Percentiles rank a stretch among this genome's conserved stretches.
Conservation (phyloP, 2,113 vertebrate genomes). For the Atlantisia rogersi region DNA sequence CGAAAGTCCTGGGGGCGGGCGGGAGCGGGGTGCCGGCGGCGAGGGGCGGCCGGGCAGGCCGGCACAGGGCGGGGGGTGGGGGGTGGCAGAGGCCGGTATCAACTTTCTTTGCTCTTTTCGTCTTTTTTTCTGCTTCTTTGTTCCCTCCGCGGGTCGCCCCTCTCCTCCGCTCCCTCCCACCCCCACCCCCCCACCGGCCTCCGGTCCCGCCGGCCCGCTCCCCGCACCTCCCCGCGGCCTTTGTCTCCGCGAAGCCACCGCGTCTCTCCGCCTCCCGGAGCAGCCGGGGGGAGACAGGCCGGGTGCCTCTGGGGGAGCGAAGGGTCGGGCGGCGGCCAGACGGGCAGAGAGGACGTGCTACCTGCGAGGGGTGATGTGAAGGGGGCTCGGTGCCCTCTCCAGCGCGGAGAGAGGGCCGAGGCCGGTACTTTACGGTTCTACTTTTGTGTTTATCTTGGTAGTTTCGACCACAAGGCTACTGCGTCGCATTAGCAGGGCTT, state of each 20-base stretch:
- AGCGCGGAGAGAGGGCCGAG: not conserved
- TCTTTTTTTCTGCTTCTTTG: constrained; percentile 2
- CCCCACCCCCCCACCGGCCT: not conserved
- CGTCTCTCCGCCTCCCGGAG: not conserved
- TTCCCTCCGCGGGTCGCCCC: not conserved
- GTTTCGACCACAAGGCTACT: not conserved
- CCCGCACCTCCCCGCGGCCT: not conserved
- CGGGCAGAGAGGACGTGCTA: not conserved
- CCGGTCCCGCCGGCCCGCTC: not conserved
- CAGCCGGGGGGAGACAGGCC: not conserved
- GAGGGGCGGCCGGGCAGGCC: not conserved
- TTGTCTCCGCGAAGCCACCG: not conserved
- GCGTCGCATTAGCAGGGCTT: not conserved
- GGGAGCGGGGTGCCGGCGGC: not conserved
- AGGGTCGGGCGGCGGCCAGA: not conserved
- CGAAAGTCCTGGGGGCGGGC: not conserved
- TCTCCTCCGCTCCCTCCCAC: too few species aligned
- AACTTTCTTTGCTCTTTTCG: constrained; percentile 27
- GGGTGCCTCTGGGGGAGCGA: not conserved
- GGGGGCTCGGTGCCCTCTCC: not conserved
- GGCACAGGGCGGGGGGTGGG: not conserved
- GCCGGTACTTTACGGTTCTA: accelerated
- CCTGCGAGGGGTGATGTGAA: not conserved
- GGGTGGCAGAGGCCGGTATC: not conserved
- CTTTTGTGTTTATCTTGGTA: not conserved